Evolutionary conservation across 2,888 invertebrate species (phyloP), one percentile per base, ranked within the genome.

Genomic region (Oconnorella tubifera): DNA sequence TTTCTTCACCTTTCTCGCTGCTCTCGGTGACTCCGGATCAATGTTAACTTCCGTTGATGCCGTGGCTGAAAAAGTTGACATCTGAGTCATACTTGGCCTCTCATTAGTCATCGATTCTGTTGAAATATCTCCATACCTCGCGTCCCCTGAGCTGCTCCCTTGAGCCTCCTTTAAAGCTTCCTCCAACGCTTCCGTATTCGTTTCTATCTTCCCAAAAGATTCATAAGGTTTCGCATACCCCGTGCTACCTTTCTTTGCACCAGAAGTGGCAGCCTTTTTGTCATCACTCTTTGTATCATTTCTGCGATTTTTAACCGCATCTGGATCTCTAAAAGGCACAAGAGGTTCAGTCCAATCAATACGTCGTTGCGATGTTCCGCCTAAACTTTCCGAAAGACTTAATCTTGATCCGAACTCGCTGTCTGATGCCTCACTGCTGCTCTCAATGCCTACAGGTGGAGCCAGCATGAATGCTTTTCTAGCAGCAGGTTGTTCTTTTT

Each of bases 181-280:
- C 28, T 70, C 67, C 23, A 73, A 50, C 1, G 65, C 65, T 56
- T 68, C 66, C 19, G 70, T 71, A 31, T 70, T 70, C 10, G 61
- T 51, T 48, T 71, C 71, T 31, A 73, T 71, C 32, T 66, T 68
- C 4, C 73, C 73, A 58, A 73, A 71, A 10, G 71, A 64, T 57
- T 73, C 64, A 53, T 73, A 73, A 14, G 71, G 73, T 58, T 70
- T 70, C 3, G 67, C 61, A 48, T 68, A 70, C 4, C 63, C 48
- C 10, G 63, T 64, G 19, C 62, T 62, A 32, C 62, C n/a, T 29
- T 63, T 68, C 49, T 56, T 56, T 25, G 4, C 33, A 10, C 6
- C 14, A 19, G 53, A 19, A 10, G 25, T 51, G 10, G 63, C 48
- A 3, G 19, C 49, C 3, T 33, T 56, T 25, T 48, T 49, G 40